Percentiles rank a stretch among this genome's conserved stretches.
These are phyloP conservation scores for Candoia aspera DNA, from an alignment of 2,113 vertebrate genomes.

Conservation along the genomic window DNA sequence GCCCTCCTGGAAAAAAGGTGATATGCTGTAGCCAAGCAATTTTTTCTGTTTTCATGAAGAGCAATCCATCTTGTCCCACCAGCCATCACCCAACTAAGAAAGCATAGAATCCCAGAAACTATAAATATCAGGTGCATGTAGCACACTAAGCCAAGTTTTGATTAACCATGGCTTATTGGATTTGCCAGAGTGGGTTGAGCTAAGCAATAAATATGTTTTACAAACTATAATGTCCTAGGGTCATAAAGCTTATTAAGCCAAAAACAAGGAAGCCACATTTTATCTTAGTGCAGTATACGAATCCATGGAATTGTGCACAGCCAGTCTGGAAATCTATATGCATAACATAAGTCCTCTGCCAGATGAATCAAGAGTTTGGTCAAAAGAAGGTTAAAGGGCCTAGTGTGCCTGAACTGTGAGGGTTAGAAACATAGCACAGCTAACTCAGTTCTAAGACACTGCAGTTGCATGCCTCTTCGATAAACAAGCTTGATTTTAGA, in stretches of 20 bases:
- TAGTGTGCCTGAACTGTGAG: neutral
- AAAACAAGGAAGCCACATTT: neutral
- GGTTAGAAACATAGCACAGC: neutral
- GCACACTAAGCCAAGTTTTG: neutral
- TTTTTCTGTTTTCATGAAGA: neutral
- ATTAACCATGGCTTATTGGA: neutral
- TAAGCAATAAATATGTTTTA: neutral
- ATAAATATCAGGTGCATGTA: neutral
- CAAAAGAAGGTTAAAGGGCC: neutral
- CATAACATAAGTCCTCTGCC: neutral
- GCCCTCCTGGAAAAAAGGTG: neutral
- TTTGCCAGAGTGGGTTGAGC: neutral
- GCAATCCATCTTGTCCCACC: neutral
- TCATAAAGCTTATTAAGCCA: neutral
- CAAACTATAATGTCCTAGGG: neutral
- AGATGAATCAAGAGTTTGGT: neutral
- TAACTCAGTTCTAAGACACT: neutral
- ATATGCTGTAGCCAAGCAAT: neutral
- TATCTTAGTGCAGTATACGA: neutral
- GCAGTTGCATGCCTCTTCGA: neutral
- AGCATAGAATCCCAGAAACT: neutral
- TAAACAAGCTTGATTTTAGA: neutral
- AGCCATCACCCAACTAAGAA: neutral
- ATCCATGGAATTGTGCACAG: neutral
- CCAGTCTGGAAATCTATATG: neutral